phyloP scores from a whole-genome alignment of 2,888 invertebrate genomes.

The Hirtodrosophila alboralis region DNA sequence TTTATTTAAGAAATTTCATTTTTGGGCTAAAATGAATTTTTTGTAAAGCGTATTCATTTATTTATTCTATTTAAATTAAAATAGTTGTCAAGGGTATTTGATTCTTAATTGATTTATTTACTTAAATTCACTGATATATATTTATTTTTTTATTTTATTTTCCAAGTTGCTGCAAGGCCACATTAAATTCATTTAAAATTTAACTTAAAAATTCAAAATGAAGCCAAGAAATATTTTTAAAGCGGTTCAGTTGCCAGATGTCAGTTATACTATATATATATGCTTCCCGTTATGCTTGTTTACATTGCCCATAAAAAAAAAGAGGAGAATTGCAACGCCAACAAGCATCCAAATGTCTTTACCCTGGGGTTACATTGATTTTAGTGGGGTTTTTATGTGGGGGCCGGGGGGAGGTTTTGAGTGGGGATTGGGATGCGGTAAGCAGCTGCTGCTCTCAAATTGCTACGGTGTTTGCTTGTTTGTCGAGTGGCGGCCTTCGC shows the following conservation, averaged over 20 bases:
- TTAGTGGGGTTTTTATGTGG: constrained; percentile 1
- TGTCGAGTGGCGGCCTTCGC: constrained; percentile 12
- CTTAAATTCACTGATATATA: no score
- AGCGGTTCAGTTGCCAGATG: neutral
- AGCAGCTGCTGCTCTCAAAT: constrained; percentile 10
- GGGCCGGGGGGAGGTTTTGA: neutral
- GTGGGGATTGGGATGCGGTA: neutral
- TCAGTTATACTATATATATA: neutral
- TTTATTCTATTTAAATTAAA: no score
- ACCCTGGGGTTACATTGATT: neutral
- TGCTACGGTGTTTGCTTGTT: constrained; percentile 6
- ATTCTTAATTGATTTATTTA: no score
- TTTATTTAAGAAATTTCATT: no score
- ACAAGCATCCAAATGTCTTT: constrained; percentile 12
- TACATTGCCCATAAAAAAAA: constrained; percentile 13
- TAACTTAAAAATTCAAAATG: neutral
- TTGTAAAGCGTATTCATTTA: no score
- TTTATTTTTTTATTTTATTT: no score
- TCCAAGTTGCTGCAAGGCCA: no score
- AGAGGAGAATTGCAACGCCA: constrained; percentile 18
- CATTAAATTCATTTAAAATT: no score
- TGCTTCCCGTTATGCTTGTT: constrained; percentile 19
- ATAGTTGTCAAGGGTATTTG: no score
- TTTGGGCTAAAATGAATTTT: no score
- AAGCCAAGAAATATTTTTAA: no score